Base-by-base conservation (phyloP, 2,797 vertebrate genomes). In the Microctenopoma steveboyesi region DNA sequence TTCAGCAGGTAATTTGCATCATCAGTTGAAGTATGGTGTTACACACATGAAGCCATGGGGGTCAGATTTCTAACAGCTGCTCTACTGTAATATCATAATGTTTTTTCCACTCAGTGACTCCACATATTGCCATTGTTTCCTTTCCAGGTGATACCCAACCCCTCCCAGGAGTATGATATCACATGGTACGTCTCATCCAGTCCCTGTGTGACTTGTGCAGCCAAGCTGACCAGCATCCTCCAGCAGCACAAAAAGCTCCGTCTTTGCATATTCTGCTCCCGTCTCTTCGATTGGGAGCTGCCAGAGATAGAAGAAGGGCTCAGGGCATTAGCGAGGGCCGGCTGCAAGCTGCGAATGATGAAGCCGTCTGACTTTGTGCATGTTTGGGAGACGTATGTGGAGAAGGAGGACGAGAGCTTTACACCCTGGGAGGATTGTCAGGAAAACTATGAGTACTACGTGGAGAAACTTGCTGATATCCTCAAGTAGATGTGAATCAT, bases 151-250 rank as follows among this genome's bases (percentile, higher is more conserved):
- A 84, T 99, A 59, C 95, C 96, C 0, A 82, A 90, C 50, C 56
- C 94, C 0, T 92, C 93, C 3, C 71, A 93, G n/a, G 90, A 92
- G 28, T 96, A 94, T 81, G 90, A 90, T 0, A 85, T 99, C 81
- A 98, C 95, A 64, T 99, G 97, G 96, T 98, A 97, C 0, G 94
- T 96, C 52, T 98, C 97, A 55, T 97, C 96, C 84, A 99, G 98
- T 65, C 97, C 98, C 16, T 99, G 98, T 0, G 92, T 80, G 0
- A 72, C 89, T 25, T 99, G 97, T 0, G 93, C 96, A 0, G 79
- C 93, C n/a, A 92, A 93, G 67, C 91, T 99, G 60, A 70, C 87
- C 0, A 92, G 85, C 75, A 91, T 95, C 69, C 94, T 99, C 11
- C 49, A 81, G 72, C 89, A 92, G 81, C 83, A 94, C 81, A 95